A percentile compares a stretch with the other conserved stretches of the same genome.
Evolutionary conservation across 1,140 invertebrate species (phyloP).

Genomic region (Caenorhabditis elegans): WBcel235 BX284603.4:6088501-6089000

Average conservation of each 20-base stretch:
- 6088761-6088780: slow-evolving; percentile 3
- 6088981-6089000: neutral
- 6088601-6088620: no score
- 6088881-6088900: neutral
- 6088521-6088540: no score
- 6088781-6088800: neutral
- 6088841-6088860: neutral
- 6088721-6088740: no score
- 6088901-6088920: slow-evolving; percentile 28
- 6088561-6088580: no score
- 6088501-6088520: no score
- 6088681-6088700: no score
- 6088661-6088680: no score
- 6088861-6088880: neutral
- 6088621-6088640: no score
- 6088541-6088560: no score
- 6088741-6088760: neutral
- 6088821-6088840: neutral
- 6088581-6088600: no score
- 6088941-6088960: slow-evolving; percentile 41
- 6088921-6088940: slow-evolving; percentile 30
- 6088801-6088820: neutral
- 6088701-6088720: no score
- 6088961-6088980: neutral
- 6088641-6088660: no score